Percentiles rank a stretch among this genome's conserved stretches.
phyloP scores from a whole-genome alignment of 2,797 vertebrate species.

The Apodemus agrarius region DNA sequence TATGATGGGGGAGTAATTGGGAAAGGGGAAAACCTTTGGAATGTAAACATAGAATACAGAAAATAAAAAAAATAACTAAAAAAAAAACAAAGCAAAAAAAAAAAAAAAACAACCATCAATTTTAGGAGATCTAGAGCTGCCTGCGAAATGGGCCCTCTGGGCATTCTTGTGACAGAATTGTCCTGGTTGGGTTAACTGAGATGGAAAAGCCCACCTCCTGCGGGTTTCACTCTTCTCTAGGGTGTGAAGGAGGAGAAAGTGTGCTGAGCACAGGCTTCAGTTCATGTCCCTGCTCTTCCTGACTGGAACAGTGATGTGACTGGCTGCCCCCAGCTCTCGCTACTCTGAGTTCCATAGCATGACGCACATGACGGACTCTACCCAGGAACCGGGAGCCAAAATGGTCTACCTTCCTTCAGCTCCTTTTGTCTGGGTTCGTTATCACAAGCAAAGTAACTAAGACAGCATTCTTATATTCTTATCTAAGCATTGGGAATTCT shows the following conservation, averaged over 20 bases:
- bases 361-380: neutral
- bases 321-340: neutral
- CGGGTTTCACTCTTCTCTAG: neutral
- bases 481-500: neutral
- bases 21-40: too few relatives aligned
- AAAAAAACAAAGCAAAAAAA: too few relatives aligned
- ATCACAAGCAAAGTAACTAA: neutral
- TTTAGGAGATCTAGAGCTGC: neutral
- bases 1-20: too few relatives aligned
- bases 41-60: too few relatives aligned
- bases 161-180: neutral
- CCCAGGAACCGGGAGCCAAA: neutral
- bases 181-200: neutral
- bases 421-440: neutral
- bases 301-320: neutral
- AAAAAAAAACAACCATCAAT: neutral
- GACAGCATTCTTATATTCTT: neutral
- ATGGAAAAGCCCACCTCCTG: neutral
- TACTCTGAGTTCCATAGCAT: neutral
- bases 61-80: too few relatives aligned
- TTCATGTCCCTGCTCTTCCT: neutral
- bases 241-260: neutral
- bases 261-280: neutral
- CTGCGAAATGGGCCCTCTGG: neutral
- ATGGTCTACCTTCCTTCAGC: neutral